A percentile compares a stretch with the other conserved stretches of the same genome.
These are phyloP conservation scores for Apeltes quadracus DNA, from an alignment of 2,113 vertebrate genomes.

Conservation along the genomic window DNA sequence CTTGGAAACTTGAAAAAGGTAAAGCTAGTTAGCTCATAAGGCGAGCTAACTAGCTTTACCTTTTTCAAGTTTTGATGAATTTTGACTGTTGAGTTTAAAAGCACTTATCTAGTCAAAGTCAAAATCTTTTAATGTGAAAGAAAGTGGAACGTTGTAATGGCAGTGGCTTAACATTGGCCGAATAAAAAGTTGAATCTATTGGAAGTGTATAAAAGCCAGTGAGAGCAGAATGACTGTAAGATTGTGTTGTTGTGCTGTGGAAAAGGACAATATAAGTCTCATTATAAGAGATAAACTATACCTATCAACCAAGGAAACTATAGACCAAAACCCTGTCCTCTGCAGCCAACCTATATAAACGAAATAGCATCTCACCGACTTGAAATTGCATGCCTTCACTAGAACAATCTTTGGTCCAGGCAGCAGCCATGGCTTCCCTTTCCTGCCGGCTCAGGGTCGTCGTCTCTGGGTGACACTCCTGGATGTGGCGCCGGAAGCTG, in stretches of 20 bases:
- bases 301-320: neutral
- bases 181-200: neutral
- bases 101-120: neutral
- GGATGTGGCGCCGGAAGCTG: constrained; percentile 88
- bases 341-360: too few relatives aligned
- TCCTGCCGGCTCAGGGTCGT: constrained; percentile 77
- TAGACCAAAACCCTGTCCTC: neutral
- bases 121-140: neutral
- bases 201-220: neutral
- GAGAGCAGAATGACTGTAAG: too few relatives aligned
- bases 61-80: too few relatives aligned
- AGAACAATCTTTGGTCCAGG: constrained; percentile 85
- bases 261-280: neutral
- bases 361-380: constrained; percentile 61
- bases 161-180: too few relatives aligned
- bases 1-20: too few relatives aligned
- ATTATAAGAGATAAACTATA: neutral
- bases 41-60: too few relatives aligned
- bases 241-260: too few relatives aligned
- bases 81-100: neutral
- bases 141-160: neutral
- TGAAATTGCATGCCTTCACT: constrained; percentile 45
- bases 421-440: constrained; percentile 84
- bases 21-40: too few relatives aligned
- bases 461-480: constrained; percentile 87